Base-by-base conservation (phyloP, 2,113 vertebrate species). In the Anseranas semipalmata region DNA sequence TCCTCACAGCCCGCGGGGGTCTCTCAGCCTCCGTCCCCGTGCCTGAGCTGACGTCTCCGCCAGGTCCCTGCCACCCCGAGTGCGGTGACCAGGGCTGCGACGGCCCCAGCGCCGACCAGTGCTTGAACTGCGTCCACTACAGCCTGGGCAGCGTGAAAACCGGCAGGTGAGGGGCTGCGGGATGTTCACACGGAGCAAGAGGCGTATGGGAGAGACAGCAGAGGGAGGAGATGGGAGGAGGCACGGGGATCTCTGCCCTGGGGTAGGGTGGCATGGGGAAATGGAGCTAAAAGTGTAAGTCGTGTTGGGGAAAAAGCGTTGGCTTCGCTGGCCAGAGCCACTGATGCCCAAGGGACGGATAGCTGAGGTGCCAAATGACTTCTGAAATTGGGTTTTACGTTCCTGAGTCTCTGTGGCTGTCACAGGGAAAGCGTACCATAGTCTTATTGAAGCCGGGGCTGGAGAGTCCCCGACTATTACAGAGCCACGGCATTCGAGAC, bases 81-180 rank as follows among this genome's bases (percentile, higher is more conserved):
- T 99, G 99, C 21, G 99, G 98, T 6, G 96, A 99, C 97, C 98
- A 99, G 96, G 99, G 98, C 96, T 99, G 99, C 0, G 99, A 99
- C 0, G 99, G 99, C 28, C 98, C 99, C 55, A 97, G 94, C 0
- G 98, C 98, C 0, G 99, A 99, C 83, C 99, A 99, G 91, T 99
- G 99, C 89, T 97, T 99, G 95, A 99, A 98, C 97, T 99, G 99
- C 62, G 87, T 99, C 96, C 99, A 99, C 98, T 99, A 98, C 97
- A 99, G 98, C 95, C 97, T 98, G 82, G 98, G 98, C 82, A 99
- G 77, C 22, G 4, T 98, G 89, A 99, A 98, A 97, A 97, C 96
- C 2, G 98, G 98, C 97, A 99, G 99, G 99, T 99, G 98, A 97
- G 21, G 24, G 39, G 12, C 53, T 8, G 5, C 15, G 62, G 53